A percentile compares a stretch with the other conserved stretches of the same genome.
Evolutionary conservation across 2,797 vertebrate genomes (phyloP).

Genomic region (Dendrocincla tyrannina): DNA sequence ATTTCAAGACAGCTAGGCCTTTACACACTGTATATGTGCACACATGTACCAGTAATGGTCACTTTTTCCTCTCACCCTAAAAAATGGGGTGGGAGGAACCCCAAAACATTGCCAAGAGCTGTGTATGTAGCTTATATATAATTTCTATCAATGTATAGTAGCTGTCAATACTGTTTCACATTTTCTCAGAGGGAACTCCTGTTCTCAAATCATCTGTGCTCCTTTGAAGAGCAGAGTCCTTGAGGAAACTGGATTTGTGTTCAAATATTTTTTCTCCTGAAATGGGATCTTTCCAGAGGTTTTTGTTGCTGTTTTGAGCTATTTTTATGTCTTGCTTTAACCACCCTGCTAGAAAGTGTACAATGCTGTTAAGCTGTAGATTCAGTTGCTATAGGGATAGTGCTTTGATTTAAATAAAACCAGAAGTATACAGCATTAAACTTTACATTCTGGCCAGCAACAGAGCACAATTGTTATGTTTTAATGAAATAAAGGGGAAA

Average conservation of each 20-base stretch:
- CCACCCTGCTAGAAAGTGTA: not conserved
- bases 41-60: not conserved
- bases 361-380: not conserved
- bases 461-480: not conserved
- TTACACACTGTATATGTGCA: not conserved
- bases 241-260: not conserved
- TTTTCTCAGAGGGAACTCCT: not conserved
- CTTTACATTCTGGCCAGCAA: not conserved
- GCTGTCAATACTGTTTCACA: not conserved
- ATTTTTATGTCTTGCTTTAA: constrained; percentile 28
- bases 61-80: not conserved
- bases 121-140: not conserved
- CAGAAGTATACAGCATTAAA: not conserved
- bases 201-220: not conserved
- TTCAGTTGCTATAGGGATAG: constrained; percentile 38
- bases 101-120: not conserved
- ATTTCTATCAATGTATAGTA: not conserved
- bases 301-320: not conserved
- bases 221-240: not conserved
- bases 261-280: constrained; percentile 19
- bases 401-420: constrained; percentile 30
- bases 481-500: not conserved
- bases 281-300: not conserved
- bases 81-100: not conserved
- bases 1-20: not conserved